phyloP scores from a whole-genome alignment of 2,888 invertebrate species.

The Epirrita christyi region DNA sequence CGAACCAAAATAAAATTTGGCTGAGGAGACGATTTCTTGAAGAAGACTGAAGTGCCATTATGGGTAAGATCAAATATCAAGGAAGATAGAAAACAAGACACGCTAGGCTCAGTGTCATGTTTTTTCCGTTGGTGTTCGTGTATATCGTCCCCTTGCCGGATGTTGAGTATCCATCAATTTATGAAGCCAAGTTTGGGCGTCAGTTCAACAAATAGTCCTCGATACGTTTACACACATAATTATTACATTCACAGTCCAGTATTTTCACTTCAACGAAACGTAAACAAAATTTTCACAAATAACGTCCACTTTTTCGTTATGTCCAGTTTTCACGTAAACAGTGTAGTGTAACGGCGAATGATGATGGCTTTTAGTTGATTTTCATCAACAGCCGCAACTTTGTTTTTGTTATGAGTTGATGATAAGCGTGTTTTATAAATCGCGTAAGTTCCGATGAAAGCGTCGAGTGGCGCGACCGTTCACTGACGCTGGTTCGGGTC shows the following conservation, averaged over 20 bases:
- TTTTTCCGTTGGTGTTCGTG: slow-evolving; percentile 81
- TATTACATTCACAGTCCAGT: slow-evolving; percentile 39
- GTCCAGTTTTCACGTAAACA: slow-evolving; percentile 29
- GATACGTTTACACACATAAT: slow-evolving; percentile 61
- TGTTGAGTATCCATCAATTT: slow-evolving; percentile 82
- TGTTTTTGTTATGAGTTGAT: slow-evolving; percentile 58
- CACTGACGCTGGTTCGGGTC: slow-evolving; percentile 77
- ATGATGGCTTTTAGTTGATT: slow-evolving; percentile 23
- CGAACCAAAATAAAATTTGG: slow-evolving; percentile 75
- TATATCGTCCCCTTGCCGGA: slow-evolving; percentile 76
- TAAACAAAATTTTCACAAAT: slow-evolving; percentile 55
- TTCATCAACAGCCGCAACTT: slow-evolving; percentile 49
- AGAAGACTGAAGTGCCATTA: slow-evolving; percentile 71
- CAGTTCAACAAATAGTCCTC: slow-evolving; percentile 70
- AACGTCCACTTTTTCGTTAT: slow-evolving; percentile 57
- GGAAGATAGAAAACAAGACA: slow-evolving; percentile 81
- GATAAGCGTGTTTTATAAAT: slow-evolving; percentile 76
- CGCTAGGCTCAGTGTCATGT: slow-evolving; percentile 81
- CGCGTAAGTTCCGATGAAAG: slow-evolving; percentile 69
- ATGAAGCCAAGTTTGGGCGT: slow-evolving; percentile 65
- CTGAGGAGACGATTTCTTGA: slow-evolving; percentile 64
- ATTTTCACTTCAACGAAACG: slow-evolving; percentile 34
- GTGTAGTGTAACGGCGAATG: slow-evolving; percentile 27
- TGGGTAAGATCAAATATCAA: slow-evolving; percentile 77
- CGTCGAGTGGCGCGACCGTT: slow-evolving; percentile 79